Conservation (phyloP, 1,140 invertebrate genomes). For the Argopecten irradians region DNA sequence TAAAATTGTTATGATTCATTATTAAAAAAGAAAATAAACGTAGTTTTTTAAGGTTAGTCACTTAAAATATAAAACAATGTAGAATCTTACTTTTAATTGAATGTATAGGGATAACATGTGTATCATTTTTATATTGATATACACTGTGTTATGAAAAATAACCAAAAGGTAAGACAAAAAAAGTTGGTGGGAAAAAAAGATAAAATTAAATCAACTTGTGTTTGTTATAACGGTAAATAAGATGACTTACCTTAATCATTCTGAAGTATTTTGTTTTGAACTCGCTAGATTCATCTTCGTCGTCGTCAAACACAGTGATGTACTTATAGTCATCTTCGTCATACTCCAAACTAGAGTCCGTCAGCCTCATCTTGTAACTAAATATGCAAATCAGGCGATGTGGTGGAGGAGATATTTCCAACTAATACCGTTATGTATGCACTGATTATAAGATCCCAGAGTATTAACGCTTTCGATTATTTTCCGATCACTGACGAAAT, state of each 20-base stretch:
- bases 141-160: too few relatives aligned
- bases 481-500: constrained; percentile 16
- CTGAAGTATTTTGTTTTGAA: neutral
- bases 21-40: too few relatives aligned
- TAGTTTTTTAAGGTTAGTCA: too few relatives aligned
- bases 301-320: neutral
- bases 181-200: too few relatives aligned
- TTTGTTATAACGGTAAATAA: neutral
- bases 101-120: too few relatives aligned
- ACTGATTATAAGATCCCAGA: neutral
- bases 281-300: constrained; percentile 8
- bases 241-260: neutral
- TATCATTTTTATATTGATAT: too few relatives aligned
- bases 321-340: neutral
- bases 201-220: too few relatives aligned
- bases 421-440: neutral
- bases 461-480: neutral
- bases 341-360: neutral
- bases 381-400: neutral
- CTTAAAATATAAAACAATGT: too few relatives aligned
- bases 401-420: neutral
- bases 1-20: too few relatives aligned
- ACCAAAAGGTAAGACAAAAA: too few relatives aligned
- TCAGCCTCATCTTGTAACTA: neutral
- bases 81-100: too few relatives aligned